Conservation (phyloP, 1,140 invertebrate species). For the Drosophila murphyi region DNA sequence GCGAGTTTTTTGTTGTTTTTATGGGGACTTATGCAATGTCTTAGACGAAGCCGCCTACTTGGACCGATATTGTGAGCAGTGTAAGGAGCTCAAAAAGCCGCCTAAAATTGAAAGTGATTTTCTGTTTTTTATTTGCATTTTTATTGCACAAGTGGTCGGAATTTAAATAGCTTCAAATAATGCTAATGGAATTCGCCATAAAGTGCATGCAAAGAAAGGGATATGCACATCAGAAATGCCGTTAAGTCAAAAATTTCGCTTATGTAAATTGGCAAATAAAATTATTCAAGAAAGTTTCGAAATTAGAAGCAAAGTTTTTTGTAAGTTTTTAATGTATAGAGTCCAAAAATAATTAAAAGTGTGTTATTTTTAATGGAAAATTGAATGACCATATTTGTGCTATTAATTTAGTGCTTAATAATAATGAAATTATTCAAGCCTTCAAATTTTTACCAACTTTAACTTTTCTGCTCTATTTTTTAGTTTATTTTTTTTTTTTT, state of each 20-base stretch:
- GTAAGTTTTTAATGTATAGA: too few species aligned
- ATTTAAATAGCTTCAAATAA: conserved; percentile 15
- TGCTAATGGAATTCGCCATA: conserved; percentile 10
- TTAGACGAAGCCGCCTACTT: conserved; percentile 21
- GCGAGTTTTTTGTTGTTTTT: conserved; percentile 40
- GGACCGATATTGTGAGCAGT: neutral
- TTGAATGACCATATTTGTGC: too few species aligned
- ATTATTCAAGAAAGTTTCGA: too few species aligned
- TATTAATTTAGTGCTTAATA: too few species aligned
- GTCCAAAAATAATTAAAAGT: too few species aligned
- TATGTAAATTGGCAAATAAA: too few species aligned
- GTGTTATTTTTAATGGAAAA: too few species aligned
- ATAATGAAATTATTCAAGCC: neutral
- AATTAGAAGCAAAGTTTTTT: too few species aligned
- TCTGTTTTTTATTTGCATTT: conserved; percentile 29
- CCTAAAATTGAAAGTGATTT: conserved; percentile 28
- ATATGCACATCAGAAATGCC: too few species aligned
- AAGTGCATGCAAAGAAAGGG: neutral
- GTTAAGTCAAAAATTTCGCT: too few species aligned
- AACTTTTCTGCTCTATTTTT: neutral
- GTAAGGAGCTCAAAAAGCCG: conserved; percentile 10
- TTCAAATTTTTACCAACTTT: neutral
- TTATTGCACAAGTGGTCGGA: conserved; percentile 25
- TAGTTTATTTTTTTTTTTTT: neutral
- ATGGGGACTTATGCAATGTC: conserved; percentile 55